Evolutionary conservation across 2,888 invertebrate genomes (phyloP).

Genomic region (Pinctada fucata): DNA sequence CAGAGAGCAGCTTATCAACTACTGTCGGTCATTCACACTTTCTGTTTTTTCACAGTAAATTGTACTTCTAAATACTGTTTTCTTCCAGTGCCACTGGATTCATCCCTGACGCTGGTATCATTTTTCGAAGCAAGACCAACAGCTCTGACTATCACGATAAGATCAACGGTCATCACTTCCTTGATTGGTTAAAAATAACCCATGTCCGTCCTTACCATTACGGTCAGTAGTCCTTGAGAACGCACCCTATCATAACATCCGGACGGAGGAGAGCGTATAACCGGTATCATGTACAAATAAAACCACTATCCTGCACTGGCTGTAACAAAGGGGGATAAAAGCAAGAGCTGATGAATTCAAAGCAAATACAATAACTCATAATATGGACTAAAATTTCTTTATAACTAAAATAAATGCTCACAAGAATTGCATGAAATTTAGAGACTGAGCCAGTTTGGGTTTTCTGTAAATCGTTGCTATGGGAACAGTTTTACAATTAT

Average conservation of each 20-base stretch:
- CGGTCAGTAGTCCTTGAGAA: background rate
- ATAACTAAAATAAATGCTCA: too few relatives aligned
- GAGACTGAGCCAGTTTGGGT: too few relatives aligned
- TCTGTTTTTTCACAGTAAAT: too few relatives aligned
- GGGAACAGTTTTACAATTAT: too few relatives aligned
- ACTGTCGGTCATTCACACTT: too few relatives aligned
- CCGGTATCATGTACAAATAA: background rate
- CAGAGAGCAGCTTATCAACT: too few relatives aligned
- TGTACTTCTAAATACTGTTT: too few relatives aligned
- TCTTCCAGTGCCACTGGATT: background rate
- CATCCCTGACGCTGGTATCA: background rate
- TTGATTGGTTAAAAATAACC: background rate
- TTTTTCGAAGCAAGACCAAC: constrained; percentile 1
- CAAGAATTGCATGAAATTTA: too few relatives aligned
- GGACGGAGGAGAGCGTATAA: background rate
- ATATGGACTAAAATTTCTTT: too few relatives aligned
- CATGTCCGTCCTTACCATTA: background rate
- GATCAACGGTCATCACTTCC: constrained; percentile 1
- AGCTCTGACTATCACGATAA: constrained; percentile 1
- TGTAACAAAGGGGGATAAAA: background rate
- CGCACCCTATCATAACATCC: background rate
- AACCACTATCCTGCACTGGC: background rate
- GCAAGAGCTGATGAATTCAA: background rate
- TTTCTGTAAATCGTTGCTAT: too few relatives aligned
- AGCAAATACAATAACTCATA: background rate